phyloP scores from a whole-genome alignment of 2,888 invertebrate genomes.

The Branchellion lobata region DNA sequence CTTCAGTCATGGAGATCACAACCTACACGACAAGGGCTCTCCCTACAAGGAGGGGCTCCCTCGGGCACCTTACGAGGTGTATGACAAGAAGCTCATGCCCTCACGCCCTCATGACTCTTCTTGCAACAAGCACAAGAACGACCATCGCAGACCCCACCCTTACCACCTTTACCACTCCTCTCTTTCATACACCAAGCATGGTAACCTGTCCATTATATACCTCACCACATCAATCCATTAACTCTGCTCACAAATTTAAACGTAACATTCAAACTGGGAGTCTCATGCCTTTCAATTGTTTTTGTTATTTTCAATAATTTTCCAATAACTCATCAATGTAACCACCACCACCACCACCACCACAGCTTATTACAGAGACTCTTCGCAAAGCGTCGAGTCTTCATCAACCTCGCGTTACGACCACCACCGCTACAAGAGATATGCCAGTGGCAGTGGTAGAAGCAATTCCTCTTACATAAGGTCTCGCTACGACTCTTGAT shows the following conservation, averaged over 20 bases:
- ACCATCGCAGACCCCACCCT: background rate
- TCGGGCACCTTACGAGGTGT: background rate
- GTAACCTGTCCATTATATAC: background rate
- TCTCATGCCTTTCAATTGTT: no score
- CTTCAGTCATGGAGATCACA: conserved; percentile 6
- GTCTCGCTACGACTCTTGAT: conserved; percentile 1
- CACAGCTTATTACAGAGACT: background rate
- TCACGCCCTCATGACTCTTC: background rate
- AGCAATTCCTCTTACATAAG: background rate
- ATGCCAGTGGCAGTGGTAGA: background rate
- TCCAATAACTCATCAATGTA: background rate
- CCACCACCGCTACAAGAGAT: background rate
- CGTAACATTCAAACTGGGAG: no score
- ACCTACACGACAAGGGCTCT: background rate
- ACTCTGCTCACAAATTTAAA: no score
- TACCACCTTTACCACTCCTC: conserved; percentile 1
- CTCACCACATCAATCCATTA: background rate
- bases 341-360: background rate
- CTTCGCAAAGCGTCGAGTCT: background rate
- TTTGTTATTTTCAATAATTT: no score
- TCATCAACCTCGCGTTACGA: background rate
- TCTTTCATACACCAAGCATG: background rate
- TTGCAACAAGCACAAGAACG: background rate
- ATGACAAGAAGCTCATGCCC: background rate
- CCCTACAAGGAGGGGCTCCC: background rate